Base-by-base conservation (phyloP, 2,888 invertebrate genomes). In the Coelinius sp. region DNA sequence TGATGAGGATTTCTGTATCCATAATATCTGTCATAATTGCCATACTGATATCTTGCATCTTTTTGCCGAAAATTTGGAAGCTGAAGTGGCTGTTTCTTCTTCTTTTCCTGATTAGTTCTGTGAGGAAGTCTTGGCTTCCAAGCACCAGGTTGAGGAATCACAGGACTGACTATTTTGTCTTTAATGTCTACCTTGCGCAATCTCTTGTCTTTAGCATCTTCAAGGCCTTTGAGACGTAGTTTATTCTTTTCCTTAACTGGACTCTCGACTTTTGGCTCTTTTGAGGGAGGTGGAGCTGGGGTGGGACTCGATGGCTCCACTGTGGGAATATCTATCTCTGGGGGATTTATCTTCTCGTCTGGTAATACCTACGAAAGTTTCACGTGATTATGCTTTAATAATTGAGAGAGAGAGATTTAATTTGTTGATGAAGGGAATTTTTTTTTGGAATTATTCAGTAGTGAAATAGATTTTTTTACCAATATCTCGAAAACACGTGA, bases 1-100 rank as follows among this genome's bases (percentile, higher is more conserved):
- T 93, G 92, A 79, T 94, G 93, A 22, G 94, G 91, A 88, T 97
- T 96, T 38, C 98, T 92, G 85, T 98, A 97, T 22, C 98, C 98
- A 85, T 98, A 97, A 89, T 99, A 99, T 88, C 96, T 93, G 87
- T 96, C 95, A 88, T 98, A 99, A 89, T 99, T 99, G 70, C 99
- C 99, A 90, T 94, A 97, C 83, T 96, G 95, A 89, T 96, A 98
- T 84, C 92, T 92, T 72, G 92, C 91, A 85, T 94, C 93, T 85
- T 94, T 94, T 22, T 92, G 90, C 80, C 94, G 92, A 88, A 95
- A 95, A 73, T 90, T 91, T 8, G 93, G 93, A 46, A 77, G 27
- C 24, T 72, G 69, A 0, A 64, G 62, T 12, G 59, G 49, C 79
- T 46, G 80, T 85, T 80, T 90, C 82, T 82, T 89, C 78, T 88